Base-by-base conservation (phyloP, 2,888 invertebrate genomes). In the Frankliniella intonsa region DNA sequence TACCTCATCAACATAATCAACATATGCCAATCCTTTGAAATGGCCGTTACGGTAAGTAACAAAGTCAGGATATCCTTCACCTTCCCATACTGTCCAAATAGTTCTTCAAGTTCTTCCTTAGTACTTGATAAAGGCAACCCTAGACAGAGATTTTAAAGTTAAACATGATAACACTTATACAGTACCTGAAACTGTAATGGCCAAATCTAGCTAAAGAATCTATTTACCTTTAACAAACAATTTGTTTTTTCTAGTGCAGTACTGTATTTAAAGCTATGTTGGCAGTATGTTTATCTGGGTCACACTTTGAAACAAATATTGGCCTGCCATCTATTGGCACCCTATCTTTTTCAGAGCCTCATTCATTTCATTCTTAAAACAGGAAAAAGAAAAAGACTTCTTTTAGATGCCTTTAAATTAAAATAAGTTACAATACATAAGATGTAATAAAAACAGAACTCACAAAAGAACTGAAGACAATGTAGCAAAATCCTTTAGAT, bases 1-100 rank as follows among this genome's bases (percentile, higher is more conserved):
- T 50, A 89, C 89, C 84, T 94, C 94, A 83, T 92, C 91, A 80
- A 91, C 91, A 87, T 92, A 99, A 85, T 98, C 98, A 19, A 99
- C 90, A 88, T 97, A 99, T 0, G 98, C 99, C 38, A 97, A 89
- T 8, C 98, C 98, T 89, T 97, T 97, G 0, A 95, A 94, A 86
- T 93, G 93, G 0, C 97, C 98, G 87, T 94, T 96, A 86, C 94
- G 92, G 86, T 93, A 94, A 3, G 94, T 94, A 1, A 97, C 97
- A n/a, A 82, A 98, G 87, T 82, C 99, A 91, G n/a, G 0, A 97
- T 92, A 85, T 95, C 95, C 85, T 92, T 93, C 49, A 96, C 86
- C n/a, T 90, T 89, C 3, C 96, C 97, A 87, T 92, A 92, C 83
- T 91, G 88, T 82, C 90, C 90, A 87, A 97, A 98, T 80, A 96